Conservation (phyloP, 2,888 invertebrate species). For the Drosophila borealis region DNA sequence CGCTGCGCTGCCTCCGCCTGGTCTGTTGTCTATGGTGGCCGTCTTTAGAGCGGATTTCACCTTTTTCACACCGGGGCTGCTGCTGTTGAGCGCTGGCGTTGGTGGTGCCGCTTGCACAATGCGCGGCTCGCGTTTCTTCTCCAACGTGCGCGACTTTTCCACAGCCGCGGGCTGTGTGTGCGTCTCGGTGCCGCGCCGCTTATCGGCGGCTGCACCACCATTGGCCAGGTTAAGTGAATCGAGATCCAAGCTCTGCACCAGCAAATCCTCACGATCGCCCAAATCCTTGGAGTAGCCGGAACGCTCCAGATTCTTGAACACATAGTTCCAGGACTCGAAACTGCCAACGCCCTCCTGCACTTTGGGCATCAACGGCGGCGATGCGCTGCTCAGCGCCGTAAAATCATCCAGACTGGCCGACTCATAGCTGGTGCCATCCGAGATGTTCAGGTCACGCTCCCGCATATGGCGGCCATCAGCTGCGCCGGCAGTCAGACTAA, state of each 20-base stretch:
- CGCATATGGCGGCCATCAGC: constrained; percentile 42
- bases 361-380: constrained; percentile 84
- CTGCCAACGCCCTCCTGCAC: constrained; percentile 89
- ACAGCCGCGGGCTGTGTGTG: constrained; percentile 30
- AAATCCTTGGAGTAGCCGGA: constrained; percentile 89
- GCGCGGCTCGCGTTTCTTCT: constrained; percentile 63
- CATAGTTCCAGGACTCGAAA: constrained; percentile 92
- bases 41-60: constrained; percentile 75
- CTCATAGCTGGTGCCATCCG: constrained; percentile 74
- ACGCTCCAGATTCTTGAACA: constrained; percentile 91
- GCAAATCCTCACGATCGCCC: constrained; percentile 88
- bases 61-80: constrained; percentile 64
- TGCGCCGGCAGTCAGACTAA: constrained; percentile 47
- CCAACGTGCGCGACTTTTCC: constrained; percentile 67
- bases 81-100: constrained; percentile 48
- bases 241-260: constrained; percentile 84
- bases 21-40: constrained; percentile 62
- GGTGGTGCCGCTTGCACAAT: constrained; percentile 52
- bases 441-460: constrained; percentile 66
- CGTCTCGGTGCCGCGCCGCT: constrained; percentile 50
- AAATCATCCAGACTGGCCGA: constrained; percentile 78
- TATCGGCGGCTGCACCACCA: constrained; percentile 57
- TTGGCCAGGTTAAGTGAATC: constrained; percentile 81
- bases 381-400: constrained; percentile 53
- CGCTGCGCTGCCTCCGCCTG: background rate